These are phyloP conservation scores for Haliaeetus leucogaster DNA, from an alignment of 2,113 vertebrate species.

Conservation along the genomic window DNA sequence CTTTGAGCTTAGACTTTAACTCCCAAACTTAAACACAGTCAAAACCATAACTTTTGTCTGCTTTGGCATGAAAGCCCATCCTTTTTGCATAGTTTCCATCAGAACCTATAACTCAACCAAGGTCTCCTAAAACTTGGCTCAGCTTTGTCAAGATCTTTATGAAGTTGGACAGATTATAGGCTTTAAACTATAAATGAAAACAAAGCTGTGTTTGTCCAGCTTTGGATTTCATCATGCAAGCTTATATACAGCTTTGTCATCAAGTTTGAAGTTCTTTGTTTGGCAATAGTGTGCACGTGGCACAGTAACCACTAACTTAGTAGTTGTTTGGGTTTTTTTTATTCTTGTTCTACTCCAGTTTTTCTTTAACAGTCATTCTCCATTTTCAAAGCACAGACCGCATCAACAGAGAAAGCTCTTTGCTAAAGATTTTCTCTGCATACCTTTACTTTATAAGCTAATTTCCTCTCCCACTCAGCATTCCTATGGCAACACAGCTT, in stretches of 20 bases:
- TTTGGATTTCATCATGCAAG: constrained; percentile 25
- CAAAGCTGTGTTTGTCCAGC: background rate
- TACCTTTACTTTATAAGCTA: background rate
- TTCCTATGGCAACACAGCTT: background rate
- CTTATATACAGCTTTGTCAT: constrained; percentile 45
- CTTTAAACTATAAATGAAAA: constrained; percentile 9
- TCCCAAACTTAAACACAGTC: background rate
- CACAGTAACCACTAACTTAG: background rate
- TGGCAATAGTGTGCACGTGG: background rate
- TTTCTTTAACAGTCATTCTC: background rate
- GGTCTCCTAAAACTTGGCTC: background rate
- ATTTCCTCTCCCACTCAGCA: background rate
- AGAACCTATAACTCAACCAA: background rate
- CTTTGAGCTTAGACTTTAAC: background rate
- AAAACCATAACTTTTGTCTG: background rate
- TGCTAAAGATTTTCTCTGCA: background rate
- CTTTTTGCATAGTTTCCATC: background rate
- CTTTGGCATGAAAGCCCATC: background rate
- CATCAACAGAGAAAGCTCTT: background rate
- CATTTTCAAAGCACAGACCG: background rate
- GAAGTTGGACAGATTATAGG: background rate
- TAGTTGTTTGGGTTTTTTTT: background rate
- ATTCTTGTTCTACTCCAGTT: background rate
- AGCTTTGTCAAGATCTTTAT: background rate
- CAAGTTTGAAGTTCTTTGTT: constrained; percentile 14